Percentiles rank a stretch among this genome's conserved stretches.
These are phyloP conservation scores for Euthynnus affinis DNA, from an alignment of 2,797 vertebrate genomes.

Conservation along the genomic window DNA sequence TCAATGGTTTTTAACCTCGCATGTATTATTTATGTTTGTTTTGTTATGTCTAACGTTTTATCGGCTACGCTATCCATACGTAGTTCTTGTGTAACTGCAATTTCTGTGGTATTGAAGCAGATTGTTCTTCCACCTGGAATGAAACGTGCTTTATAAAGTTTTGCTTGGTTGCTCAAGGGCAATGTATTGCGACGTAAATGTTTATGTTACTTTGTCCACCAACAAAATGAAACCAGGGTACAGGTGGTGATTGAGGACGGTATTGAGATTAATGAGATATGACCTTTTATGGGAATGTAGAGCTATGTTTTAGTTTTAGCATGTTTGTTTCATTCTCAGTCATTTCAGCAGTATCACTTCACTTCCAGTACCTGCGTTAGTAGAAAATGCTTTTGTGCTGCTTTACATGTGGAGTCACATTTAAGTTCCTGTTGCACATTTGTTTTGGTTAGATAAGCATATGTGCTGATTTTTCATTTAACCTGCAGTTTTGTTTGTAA, in stretches of 20 bases:
- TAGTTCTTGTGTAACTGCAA: no score
- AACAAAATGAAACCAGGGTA: background rate
- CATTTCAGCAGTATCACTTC: background rate
- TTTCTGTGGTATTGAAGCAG: background rate
- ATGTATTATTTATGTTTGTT: no score
- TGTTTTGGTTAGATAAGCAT: background rate
- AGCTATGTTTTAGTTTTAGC: background rate
- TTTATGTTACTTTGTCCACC: background rate
- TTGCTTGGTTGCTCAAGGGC: background rate
- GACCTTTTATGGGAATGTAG: background rate
- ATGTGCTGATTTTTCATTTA: constrained; percentile 1
- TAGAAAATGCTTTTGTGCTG: no score
- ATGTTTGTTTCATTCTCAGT: constrained; percentile 30
- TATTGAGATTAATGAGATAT: background rate
- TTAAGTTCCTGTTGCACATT: constrained; percentile 2
- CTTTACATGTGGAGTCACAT: background rate
- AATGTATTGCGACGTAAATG: background rate
- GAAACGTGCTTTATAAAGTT: no score
- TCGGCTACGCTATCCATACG: no score
- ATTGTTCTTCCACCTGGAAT: no score
- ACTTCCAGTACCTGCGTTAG: background rate
- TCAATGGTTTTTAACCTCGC: no score
- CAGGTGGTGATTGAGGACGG: background rate
- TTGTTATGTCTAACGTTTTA: no score
- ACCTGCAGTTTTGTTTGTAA: background rate